Percentiles rank a stretch among this genome's conserved stretches.
Evolutionary conservation across 2,888 invertebrate genomes (phyloP).

Genomic region (Acleris sparsana): DNA sequence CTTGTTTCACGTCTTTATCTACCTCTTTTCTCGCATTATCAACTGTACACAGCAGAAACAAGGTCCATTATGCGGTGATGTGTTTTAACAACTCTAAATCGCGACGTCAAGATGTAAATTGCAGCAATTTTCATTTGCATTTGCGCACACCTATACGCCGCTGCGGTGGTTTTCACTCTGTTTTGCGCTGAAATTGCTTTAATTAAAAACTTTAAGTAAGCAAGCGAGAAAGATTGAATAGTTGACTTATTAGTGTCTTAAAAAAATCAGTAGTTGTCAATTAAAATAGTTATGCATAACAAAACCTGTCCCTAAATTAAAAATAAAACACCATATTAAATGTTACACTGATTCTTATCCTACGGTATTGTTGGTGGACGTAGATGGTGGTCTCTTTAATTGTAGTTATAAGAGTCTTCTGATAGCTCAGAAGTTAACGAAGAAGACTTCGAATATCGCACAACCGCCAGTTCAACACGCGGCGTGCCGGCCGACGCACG

Average conservation of each 20-base stretch:
- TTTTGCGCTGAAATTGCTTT: not conserved
- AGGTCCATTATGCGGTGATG: not conserved
- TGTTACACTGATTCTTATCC: too few relatives aligned
- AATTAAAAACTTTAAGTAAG: too few relatives aligned
- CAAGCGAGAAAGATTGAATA: too few relatives aligned
- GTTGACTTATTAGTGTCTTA: too few relatives aligned
- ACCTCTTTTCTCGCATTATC: not conserved
- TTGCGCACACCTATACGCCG: constrained; percentile 9
- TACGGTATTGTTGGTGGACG: too few relatives aligned
- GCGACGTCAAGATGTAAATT: constrained; percentile 29
- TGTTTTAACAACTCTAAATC: not conserved
- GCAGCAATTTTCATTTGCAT: constrained; percentile 31
- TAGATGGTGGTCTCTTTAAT: not conserved
- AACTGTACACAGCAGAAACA: not conserved
- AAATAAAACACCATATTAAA: too few relatives aligned
- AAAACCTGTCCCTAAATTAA: too few relatives aligned
- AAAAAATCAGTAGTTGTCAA: too few relatives aligned
- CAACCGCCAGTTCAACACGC: constrained; percentile 63
- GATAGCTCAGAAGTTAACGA: constrained; percentile 46
- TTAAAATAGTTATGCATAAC: too few relatives aligned
- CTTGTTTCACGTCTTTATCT: constrained; percentile 36
- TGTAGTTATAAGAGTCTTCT: not conserved
- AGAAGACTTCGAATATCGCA: constrained; percentile 55
- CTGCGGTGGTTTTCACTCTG: constrained; percentile 22
- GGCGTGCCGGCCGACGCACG: constrained; percentile 60